Percentiles rank a stretch among this genome's conserved stretches.
These are phyloP conservation scores for Geophilus truncorum DNA, from an alignment of 2,888 invertebrate species.

Conservation along the genomic window DNA sequence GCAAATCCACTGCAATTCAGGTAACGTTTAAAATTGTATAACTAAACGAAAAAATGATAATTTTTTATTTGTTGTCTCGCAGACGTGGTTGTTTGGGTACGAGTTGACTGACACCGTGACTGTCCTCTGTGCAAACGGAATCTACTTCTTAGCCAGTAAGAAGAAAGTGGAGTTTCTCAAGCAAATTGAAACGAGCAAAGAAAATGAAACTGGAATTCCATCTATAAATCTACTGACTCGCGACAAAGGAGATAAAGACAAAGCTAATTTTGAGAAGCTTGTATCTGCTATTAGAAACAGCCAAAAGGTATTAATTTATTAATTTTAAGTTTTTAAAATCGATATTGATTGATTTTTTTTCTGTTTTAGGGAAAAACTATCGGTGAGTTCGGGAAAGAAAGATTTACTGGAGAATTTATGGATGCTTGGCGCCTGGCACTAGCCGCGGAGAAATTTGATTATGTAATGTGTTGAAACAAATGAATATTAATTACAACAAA, in stretches of 20 bases:
- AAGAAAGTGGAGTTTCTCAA: constrained; percentile 96
- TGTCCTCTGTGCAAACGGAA: constrained; percentile 76
- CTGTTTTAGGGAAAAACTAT: constrained; percentile 64
- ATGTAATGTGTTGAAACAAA: constrained; percentile 50
- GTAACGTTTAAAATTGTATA: constrained; percentile 49
- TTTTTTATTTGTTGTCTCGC: constrained; percentile 42
- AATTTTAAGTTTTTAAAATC: background rate
- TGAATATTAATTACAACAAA: background rate
- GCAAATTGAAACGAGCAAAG: constrained; percentile 78
- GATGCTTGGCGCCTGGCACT: constrained; percentile 80
- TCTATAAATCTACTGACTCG: constrained; percentile 77
- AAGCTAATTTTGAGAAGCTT: constrained; percentile 64
- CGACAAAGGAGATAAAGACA: constrained; percentile 92
- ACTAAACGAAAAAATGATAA: background rate
- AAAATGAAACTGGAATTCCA: constrained; percentile 70
- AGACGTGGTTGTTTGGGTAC: constrained; percentile 96
- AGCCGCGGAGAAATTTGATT: constrained; percentile 72
- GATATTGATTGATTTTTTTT: background rate
- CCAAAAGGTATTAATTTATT: constrained; percentile 56
- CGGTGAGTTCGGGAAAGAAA: constrained; percentile 89
- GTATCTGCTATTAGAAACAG: constrained; percentile 79
- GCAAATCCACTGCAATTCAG: constrained; percentile 93
- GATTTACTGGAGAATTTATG: constrained; percentile 87
- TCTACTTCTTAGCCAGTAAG: constrained; percentile 90
- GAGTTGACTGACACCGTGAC: constrained; percentile 94